Conservation (phyloP, 2,113 vertebrate species). For the Cochlearius cochlearius region DNA sequence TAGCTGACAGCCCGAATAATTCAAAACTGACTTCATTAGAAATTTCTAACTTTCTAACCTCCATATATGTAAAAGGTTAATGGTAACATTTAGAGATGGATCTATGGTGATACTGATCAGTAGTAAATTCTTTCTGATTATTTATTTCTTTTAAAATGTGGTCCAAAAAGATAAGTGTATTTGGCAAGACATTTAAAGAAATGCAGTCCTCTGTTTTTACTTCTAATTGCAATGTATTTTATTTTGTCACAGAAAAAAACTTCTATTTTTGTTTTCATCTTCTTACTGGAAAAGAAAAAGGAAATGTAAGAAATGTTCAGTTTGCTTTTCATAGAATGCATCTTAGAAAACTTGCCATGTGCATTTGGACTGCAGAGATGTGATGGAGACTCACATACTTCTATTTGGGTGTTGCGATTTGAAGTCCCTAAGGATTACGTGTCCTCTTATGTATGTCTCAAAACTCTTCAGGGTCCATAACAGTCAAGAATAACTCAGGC, state of each 20-base stretch:
- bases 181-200: background rate
- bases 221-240: background rate
- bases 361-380: background rate
- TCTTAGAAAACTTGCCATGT: background rate
- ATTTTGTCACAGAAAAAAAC: background rate
- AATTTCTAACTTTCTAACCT: background rate
- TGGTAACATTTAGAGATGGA: background rate
- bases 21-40: background rate
- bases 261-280: background rate
- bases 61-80: background rate
- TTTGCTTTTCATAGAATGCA: background rate
- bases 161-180: background rate
- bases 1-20: background rate
- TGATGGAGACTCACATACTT: background rate
- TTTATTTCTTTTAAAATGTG: background rate
- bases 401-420: background rate
- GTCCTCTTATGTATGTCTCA: background rate
- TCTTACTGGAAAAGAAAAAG: background rate
- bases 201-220: background rate
- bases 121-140: background rate
- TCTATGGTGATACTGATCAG: background rate
- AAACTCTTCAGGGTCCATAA: fast-evolving
- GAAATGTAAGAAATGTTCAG: background rate
- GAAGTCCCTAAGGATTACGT: background rate
- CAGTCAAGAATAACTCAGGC: background rate